phyloP scores from a whole-genome alignment of 35 echinoderm and acorn worm genomes.

The Apostichopus californicus region DNA sequence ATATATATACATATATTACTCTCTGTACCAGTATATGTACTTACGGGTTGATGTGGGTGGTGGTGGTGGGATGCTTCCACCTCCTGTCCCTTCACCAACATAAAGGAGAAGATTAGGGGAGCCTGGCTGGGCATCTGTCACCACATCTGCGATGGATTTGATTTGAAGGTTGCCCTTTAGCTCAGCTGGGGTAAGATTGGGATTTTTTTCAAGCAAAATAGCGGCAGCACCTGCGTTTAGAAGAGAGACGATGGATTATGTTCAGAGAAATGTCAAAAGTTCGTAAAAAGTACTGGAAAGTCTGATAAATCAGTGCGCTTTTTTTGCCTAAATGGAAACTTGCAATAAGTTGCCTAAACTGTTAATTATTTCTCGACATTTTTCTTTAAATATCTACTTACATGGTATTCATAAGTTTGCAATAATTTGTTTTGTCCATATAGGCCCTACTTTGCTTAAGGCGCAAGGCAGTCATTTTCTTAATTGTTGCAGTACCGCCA shows the following conservation, averaged over 20 bases:
- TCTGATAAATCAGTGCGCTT: no score
- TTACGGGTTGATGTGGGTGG: constrained; percentile 29
- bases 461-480: no score
- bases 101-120: constrained; percentile 74
- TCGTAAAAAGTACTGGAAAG: neutral
- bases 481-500: no score
- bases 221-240: constrained; percentile 62
- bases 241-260: neutral
- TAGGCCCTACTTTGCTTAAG: no score
- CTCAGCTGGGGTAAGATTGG: constrained; percentile 6
- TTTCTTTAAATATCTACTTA: no score
- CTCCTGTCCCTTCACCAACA: constrained; percentile 37
- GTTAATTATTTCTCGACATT: no score
- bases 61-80: constrained; percentile 2
- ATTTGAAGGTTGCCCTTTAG: constrained; percentile 28
- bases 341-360: no score
- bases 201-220: constrained; percentile 33
- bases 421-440: no score
- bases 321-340: no score
- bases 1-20: no score
- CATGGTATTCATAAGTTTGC: no score
- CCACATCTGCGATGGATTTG: constrained; percentile 45
- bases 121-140: constrained; percentile 2
- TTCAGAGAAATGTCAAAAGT: neutral
- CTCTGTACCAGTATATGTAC: neutral